Evolutionary conservation across 2,888 invertebrate genomes (phyloP).

Genomic region (Dicycla oo): DNA sequence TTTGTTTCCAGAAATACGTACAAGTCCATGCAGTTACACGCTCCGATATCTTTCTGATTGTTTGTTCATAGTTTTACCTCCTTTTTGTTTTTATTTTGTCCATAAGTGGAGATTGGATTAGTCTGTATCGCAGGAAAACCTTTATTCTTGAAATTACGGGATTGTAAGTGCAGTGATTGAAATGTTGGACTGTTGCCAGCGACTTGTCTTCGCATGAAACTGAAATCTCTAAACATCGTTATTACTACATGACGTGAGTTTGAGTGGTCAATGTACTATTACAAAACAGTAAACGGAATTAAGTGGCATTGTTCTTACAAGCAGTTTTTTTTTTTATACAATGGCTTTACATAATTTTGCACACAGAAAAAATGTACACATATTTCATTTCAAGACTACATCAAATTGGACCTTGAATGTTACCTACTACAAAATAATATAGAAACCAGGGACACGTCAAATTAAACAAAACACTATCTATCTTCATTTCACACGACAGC

Average conservation of each 20-base stretch:
- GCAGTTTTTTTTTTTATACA: not conserved
- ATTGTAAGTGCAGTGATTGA: conserved; percentile 49
- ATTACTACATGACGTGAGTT: conserved; percentile 30
- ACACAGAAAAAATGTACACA: not conserved
- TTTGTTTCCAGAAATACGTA: conserved; percentile 56
- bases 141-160: conserved; percentile 48
- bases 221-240: conserved; percentile 45
- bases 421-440: not conserved
- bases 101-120: conserved; percentile 64
- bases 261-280: conserved; percentile 44
- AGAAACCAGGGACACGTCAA: conserved; percentile 18
- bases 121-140: conserved; percentile 43
- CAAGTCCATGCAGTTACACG: conserved; percentile 61
- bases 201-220: conserved; percentile 42
- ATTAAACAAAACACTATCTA: conserved; percentile 27
- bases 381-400: conserved; percentile 15
- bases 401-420: conserved; percentile 1
- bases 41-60: conserved; percentile 62
- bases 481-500: conserved; percentile 12
- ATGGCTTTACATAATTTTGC: not conserved
- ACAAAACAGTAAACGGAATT: conserved; percentile 18
- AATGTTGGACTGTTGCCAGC: conserved; percentile 47
- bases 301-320: not conserved
- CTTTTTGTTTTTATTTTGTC: conserved; percentile 58
- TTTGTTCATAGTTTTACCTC: conserved; percentile 60